Percentiles rank a stretch among this genome's conserved stretches.
Conservation (phyloP, 2,888 invertebrate species). For the Rhamphomyia laevipes region DNA sequence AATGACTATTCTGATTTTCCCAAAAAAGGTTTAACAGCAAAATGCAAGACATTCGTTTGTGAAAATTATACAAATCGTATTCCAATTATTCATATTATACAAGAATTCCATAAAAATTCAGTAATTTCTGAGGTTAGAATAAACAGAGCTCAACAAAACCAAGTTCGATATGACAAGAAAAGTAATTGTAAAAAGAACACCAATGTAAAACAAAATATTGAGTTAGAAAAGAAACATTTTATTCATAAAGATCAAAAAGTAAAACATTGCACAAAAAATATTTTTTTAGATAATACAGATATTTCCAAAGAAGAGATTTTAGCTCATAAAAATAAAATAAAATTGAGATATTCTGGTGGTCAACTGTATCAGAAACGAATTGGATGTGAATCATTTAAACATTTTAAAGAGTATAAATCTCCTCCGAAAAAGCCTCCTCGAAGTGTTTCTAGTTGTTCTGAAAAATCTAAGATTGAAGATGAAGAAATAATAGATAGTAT, state of each 20-base stretch:
- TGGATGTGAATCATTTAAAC: too few species aligned
- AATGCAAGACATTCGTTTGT: constrained; percentile 17
- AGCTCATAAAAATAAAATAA: too few species aligned
- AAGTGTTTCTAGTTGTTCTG: constrained; percentile 17
- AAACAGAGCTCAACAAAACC: constrained; percentile 18
- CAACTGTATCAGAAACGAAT: too few species aligned
- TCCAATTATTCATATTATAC: constrained; percentile 31
- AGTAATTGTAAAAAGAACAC: constrained; percentile 8
- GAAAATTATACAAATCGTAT: constrained; percentile 16
- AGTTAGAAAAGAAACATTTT: too few species aligned
- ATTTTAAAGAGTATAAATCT: constrained; percentile 8
- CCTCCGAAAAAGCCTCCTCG: constrained; percentile 35
- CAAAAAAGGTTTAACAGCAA: constrained; percentile 19
- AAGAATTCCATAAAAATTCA: constrained; percentile 32
- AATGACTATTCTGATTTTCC: too few species aligned
- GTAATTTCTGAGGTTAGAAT: constrained; percentile 34
- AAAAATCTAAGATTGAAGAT: neutral
- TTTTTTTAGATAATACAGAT: too few species aligned
- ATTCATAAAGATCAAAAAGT: too few species aligned
- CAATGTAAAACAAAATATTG: constrained; percentile 1
- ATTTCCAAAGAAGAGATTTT: too few species aligned
- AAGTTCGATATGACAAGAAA: constrained; percentile 10
- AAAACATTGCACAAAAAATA: too few species aligned
- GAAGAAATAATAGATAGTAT: neutral
- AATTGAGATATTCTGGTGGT: too few species aligned